Evolutionary conservation across 2,888 invertebrate species (phyloP).

Genomic region (Hylaea fasciaria): DNA sequence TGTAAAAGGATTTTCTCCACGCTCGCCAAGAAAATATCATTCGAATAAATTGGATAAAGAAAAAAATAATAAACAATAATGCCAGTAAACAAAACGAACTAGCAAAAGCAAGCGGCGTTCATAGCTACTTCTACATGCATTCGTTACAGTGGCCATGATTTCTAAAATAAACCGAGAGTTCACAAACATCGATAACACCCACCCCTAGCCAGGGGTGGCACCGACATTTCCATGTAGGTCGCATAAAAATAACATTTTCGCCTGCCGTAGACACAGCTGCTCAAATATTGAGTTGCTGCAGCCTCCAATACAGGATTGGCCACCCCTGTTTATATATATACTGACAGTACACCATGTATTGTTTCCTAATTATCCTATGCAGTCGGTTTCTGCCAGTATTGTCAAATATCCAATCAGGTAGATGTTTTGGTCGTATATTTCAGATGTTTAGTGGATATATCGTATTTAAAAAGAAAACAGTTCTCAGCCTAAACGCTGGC

Average conservation of each 20-base stretch:
- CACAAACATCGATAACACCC: slow-evolving; percentile 1
- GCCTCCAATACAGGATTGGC: slow-evolving; percentile 35
- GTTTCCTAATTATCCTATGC: slow-evolving; percentile 8
- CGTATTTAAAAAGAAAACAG: background rate
- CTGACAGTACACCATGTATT: background rate
- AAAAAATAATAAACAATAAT: no score
- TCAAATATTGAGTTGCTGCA: slow-evolving; percentile 78
- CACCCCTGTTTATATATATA: slow-evolving; percentile 4
- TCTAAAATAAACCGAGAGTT: no score
- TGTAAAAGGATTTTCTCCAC: no score
- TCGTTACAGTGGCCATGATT: no score
- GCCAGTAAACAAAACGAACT: no score
- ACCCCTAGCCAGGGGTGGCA: slow-evolving; percentile 57
- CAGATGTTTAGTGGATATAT: no score
- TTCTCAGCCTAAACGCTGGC: no score
- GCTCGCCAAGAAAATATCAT: no score
- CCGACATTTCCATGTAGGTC: slow-evolving; percentile 79
- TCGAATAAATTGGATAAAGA: no score
- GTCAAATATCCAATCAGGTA: no score
- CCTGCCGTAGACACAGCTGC: slow-evolving; percentile 72
- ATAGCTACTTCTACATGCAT: no score
- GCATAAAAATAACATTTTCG: slow-evolving; percentile 82
- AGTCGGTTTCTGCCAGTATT: background rate
- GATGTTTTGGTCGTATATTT: background rate
- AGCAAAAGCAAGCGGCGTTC: no score